These are phyloP conservation scores for Echeneis naucrates DNA, from an alignment of 2,797 vertebrate genomes.

Conservation along the genomic window DNA sequence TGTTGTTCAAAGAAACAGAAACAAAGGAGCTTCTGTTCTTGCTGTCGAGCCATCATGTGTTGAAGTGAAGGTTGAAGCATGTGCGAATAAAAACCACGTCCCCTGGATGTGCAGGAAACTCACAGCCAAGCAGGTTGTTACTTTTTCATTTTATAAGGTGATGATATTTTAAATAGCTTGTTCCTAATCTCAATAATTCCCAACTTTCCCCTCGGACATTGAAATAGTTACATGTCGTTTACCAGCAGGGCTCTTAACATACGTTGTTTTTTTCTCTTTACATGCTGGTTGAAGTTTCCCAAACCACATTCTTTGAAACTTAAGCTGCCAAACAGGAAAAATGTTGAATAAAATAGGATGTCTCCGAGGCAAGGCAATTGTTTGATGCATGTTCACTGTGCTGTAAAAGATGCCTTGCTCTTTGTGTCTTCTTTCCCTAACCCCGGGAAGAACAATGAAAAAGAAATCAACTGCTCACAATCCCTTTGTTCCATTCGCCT, in stretches of 20 bases:
- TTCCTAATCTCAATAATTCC: no score
- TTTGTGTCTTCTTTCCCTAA: conserved; percentile 39
- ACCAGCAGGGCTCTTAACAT: neutral
- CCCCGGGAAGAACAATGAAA: conserved; percentile 47
- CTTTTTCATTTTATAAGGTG: neutral
- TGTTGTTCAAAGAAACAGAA: neutral
- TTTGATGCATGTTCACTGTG: conserved; percentile 59
- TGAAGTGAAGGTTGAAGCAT: neutral
- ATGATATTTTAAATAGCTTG: neutral
- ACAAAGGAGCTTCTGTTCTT: neutral
- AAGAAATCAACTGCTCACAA: conserved; percentile 26
- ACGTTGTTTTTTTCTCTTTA: neutral
- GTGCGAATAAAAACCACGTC: neutral
- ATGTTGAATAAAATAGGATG: conserved; percentile 56
- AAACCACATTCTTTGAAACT: conserved; percentile 13
- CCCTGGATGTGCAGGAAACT: neutral
- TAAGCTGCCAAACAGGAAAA: conserved; percentile 23
- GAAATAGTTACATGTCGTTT: neutral
- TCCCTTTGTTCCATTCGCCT: conserved; percentile 39
- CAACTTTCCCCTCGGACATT: no score
- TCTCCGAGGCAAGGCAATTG: conserved; percentile 35
- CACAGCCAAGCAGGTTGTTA: no score
- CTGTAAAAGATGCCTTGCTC: conserved; percentile 49
- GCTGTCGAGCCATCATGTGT: neutral
- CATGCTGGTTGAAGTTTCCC: neutral